Evolutionary conservation across 2,113 vertebrate genomes (phyloP).

Genomic region (Psilopsiagon aymara): DNA sequence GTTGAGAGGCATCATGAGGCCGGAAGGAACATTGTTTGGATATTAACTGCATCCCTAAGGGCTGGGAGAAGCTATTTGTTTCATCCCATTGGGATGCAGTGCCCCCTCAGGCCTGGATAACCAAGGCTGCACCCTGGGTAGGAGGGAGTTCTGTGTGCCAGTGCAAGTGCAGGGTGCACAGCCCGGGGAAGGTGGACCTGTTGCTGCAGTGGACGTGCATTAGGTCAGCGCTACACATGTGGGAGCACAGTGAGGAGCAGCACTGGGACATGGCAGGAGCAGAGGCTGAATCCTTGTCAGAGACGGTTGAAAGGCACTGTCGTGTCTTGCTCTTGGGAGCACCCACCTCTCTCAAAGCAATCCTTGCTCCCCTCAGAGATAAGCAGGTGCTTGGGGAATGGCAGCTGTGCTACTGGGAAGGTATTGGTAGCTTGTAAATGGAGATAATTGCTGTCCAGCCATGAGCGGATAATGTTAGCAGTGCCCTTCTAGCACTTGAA

Average conservation of each 20-base stretch:
- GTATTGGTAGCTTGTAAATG: background rate
- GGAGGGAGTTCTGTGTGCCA: background rate
- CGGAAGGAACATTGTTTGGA: background rate
- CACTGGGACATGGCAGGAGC: background rate
- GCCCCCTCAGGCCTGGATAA: background rate
- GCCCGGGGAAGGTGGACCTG: background rate
- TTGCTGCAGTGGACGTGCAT: fast-evolving
- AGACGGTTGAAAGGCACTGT: fast-evolving
- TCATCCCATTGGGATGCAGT: background rate
- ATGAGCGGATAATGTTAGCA: background rate
- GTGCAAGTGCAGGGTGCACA: background rate
- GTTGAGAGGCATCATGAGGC: background rate
- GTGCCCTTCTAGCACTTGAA: background rate
- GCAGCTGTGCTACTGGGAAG: background rate
- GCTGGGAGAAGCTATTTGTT: background rate
- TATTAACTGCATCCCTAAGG: background rate
- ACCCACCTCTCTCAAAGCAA: background rate
- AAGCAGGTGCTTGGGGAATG: background rate
- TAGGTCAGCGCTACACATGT: fast-evolving
- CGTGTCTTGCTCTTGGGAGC: background rate
- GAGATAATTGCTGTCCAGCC: background rate
- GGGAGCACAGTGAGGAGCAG: background rate
- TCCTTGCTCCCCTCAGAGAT: background rate
- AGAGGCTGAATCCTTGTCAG: background rate
- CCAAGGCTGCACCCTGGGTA: background rate